Evolutionary conservation across 2,797 vertebrate genomes (phyloP).

Genomic region (Liasis olivaceus): DNA sequence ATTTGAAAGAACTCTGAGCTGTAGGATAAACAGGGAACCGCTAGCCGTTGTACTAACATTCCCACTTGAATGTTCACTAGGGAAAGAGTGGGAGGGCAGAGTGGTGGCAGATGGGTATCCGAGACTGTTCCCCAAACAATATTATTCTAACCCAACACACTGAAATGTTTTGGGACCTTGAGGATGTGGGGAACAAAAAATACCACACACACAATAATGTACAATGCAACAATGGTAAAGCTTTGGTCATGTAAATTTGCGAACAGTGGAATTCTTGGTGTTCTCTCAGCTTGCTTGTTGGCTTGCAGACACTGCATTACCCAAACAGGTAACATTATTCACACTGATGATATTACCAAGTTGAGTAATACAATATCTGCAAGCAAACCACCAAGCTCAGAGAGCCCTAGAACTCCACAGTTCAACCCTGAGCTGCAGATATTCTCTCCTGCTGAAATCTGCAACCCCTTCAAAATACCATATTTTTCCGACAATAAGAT

Average conservation of each 20-base stretch:
- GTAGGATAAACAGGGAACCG: neutral
- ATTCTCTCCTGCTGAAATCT: neutral
- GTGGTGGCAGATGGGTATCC: neutral
- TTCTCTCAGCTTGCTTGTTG: neutral
- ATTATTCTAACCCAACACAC: slow-evolving; percentile 8
- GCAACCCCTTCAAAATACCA: too few species aligned
- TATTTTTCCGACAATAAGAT: too few species aligned
- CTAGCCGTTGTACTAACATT: neutral
- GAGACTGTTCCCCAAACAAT: neutral
- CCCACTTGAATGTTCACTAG: neutral
- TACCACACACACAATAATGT: neutral
- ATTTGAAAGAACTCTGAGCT: neutral
- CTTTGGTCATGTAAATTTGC: neutral
- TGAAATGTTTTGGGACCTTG: neutral
- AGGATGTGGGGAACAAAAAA: neutral
- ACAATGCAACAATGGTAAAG: neutral
- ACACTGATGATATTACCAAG: neutral
- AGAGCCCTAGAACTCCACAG: neutral
- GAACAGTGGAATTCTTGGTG: neutral
- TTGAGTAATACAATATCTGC: neutral
- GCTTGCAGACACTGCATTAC: neutral
- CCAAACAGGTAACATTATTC: neutral
- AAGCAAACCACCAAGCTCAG: neutral
- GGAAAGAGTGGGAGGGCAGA: neutral
- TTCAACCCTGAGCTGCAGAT: neutral